Conservation (phyloP, 2,888 invertebrate genomes). For the Hydrotaea cyrtoneurina region DNA sequence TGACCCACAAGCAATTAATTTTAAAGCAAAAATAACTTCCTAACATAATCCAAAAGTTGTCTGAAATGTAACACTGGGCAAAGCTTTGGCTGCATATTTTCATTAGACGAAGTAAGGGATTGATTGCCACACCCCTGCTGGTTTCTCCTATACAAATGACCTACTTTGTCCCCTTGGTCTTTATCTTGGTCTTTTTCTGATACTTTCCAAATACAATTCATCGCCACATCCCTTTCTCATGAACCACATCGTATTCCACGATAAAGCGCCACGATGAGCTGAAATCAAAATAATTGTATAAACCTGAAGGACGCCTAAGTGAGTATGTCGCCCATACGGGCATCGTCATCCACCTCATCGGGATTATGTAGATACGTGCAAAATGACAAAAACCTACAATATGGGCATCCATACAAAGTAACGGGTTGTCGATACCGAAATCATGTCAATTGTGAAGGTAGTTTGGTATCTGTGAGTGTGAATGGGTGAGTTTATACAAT, state of each 20-base stretch:
- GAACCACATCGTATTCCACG: neutral
- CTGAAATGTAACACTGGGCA: too few relatives aligned
- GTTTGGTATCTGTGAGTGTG: neutral
- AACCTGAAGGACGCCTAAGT: neutral
- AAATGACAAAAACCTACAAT: neutral
- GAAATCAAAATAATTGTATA: slow-evolving; percentile 12
- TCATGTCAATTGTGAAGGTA: neutral
- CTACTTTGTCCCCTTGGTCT: too few relatives aligned
- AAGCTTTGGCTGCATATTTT: too few relatives aligned
- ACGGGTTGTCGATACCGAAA: neutral
- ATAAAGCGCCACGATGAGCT: neutral
- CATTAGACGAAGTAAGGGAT: too few relatives aligned
- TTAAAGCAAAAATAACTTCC: too few relatives aligned
- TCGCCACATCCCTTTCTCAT: neutral
- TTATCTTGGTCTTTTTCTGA: too few relatives aligned
- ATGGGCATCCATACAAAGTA: neutral
- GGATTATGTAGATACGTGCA: neutral
- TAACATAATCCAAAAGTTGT: too few relatives aligned
- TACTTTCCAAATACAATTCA: too few relatives aligned
- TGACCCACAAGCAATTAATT: too few relatives aligned
- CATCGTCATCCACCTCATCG: neutral
- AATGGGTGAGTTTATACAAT: neutral
- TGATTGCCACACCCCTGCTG: too few relatives aligned
- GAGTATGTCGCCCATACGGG: too few relatives aligned
- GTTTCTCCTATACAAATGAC: too few relatives aligned